Base-by-base conservation (phyloP, 2,888 invertebrate genomes). In the Cataglyphis altisquamis region DNA sequence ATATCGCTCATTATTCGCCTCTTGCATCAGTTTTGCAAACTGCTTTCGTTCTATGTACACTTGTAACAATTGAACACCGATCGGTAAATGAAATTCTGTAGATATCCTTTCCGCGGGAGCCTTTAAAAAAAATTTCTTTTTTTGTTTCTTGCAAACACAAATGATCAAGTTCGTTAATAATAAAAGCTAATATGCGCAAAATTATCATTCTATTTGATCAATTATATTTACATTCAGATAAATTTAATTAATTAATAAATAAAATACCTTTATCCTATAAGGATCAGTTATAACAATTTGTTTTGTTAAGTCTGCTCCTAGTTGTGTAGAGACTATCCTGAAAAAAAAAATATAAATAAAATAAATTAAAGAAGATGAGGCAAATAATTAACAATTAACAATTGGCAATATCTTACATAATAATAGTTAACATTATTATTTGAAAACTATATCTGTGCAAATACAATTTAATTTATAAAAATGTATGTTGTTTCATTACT, bases 241-340 rank as follows among this genome's bases (percentile, higher is more conserved):
- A 67, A 55, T 36, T 1, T 21, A 15, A 41, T 62, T 8, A 5
- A 62, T 18, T 29, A 29, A 29, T 29, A 29, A 62, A 3, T 18
- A 62, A 62, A 39, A 55, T 93, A 95, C 96, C 95, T 97, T 98
- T 94, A 98, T 97, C 90, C 97, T 96, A 93, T 97, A 97, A 0
- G 98, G 98, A 95, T 98, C 98, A 45, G 98, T 97, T 82, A 98
- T 96, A 18, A 98, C 97, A 9, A 98, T 95, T 93, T 97, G 97
- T 89, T 98, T 98, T 0, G 98, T 98, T 82, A 98, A 95, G 86
- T 96, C 96, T 80, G 92, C 88, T 57, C 96, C 96, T 6, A 98
- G 94, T 92, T 98, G 98, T 0, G 98, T 97, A 55, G 97, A 97
- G 68, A 98, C 96, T 90, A 98, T 97, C 95, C 98, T 98, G 94